Base-by-base conservation (phyloP, 1,140 invertebrate species). In the Zaprionus vittiger region DNA sequence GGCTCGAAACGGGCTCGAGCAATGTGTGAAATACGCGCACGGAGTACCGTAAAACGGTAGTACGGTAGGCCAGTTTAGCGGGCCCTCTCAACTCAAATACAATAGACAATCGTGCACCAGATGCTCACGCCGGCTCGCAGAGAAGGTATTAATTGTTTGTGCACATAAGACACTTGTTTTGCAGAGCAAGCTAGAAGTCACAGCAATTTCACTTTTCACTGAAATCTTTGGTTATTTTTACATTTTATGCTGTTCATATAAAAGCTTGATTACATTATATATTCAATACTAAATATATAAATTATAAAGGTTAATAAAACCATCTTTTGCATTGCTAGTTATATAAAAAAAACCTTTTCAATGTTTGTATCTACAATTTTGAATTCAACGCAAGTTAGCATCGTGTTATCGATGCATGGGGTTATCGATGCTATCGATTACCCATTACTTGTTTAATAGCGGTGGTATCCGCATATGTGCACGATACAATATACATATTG, bases 161-260 rank as follows among this genome's bases (percentile, higher is more conserved):
- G 56, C 37, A 79, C 84, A 81, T 60, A 80, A 68, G 5, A 44
- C 57, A 76, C 73, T 71, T 73, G 61, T 55, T 63, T 59, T 56
- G 67, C 74, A 79, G 64, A 85, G 52, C 66, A 54, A 37, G 44
- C 34, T 57, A 67, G 71, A 41, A 38, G 78, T 73, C 59, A 34
- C 62, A 68, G 62, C 69, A 87, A 89, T 89, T 87, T 87, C 83
- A 87, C 83, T 87, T 87, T 87, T 87, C 20, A 56, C 15, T 38
- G 24, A 17, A 66, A 41, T 66, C 26, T 66, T 20, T n/a, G 26
- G 41, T 47, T 47, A 47, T 47, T 47, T 47, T 47, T 47, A 47
- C n/a, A 17, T 47, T 47, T 47, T 5, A 38, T 38, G 12, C 37
- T 38, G 37, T 38, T 14, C 3, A 38, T 38, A 14, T 11, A 38